phyloP scores from a whole-genome alignment of 2,797 vertebrate genomes.

The Lagodon rhomboides region DNA sequence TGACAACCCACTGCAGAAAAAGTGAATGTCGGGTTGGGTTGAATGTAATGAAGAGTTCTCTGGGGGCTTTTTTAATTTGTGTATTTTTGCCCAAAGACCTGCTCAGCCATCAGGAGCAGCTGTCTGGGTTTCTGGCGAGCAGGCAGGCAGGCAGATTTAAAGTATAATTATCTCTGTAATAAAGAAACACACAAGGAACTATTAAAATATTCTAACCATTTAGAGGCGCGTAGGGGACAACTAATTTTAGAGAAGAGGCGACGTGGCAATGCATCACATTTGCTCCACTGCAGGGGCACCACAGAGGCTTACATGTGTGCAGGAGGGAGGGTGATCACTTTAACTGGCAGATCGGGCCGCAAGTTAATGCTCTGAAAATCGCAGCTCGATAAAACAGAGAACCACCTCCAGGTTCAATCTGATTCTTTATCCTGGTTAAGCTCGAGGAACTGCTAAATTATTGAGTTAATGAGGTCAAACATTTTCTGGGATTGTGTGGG shows the following conservation, averaged over 20 bases:
- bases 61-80: not conserved
- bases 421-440: not conserved
- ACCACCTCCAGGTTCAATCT: not conserved
- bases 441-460: not conserved
- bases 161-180: no score
- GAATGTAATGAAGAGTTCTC: not conserved
- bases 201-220: no score
- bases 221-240: no score
- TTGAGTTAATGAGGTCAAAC: no score
- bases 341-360: no score
- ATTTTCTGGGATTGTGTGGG: no score
- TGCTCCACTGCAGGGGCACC: not conserved
- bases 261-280: not conserved
- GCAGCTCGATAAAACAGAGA: not conserved
- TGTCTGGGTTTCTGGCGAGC: not conserved
- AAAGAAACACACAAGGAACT: no score
- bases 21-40: no score
- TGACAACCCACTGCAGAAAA: slow-evolving; percentile 5
- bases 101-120: not conserved
- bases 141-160: no score
- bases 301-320: not conserved
- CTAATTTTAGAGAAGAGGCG: no score
- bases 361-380: not conserved
- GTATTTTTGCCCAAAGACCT: not conserved
- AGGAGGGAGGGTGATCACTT: no score